Evolutionary conservation across 2,797 vertebrate genomes (phyloP), one percentile per base, ranked within the genome.

Genomic region (Trematocara caparti): DNA sequence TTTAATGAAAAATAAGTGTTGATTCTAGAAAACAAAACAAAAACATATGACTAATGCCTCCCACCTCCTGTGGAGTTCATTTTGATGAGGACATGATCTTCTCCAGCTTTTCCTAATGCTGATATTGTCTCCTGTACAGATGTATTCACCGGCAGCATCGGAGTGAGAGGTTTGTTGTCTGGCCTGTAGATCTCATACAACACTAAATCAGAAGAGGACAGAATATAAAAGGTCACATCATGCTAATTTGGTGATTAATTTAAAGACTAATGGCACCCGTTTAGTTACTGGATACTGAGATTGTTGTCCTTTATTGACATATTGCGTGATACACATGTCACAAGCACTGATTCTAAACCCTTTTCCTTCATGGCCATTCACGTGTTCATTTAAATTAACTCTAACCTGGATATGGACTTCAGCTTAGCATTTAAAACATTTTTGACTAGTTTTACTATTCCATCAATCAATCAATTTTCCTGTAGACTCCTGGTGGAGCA

Each of bases 41-140:
- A 66, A 66, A 15, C 38, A 4, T 12, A 71, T 47, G 3, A 71
- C 15, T 47, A 71, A 49, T 32, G 12, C 64, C 6, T 48, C 92
- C 93, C 88, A 99, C 98, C 98, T 90, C 98, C 98, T 0, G 95
- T 84, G 0, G 98, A 99, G 91, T 97, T 99, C 84, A 99, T 96
- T 93, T 95, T 98, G 78, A 99, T 96, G 88, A 99, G 93, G 84
- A 97, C 49, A 79, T 97, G 96, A 59, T 97, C 97, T 75, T 90
- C 88, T 0, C 94, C 95, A 1, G 93, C 91, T 66, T 95, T 95
- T 3, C 92, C 90, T 5, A 98, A 69, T 0, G 95, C 93, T 0
- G 95, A 92, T 93, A 98, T 95, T 66, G 98, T 86, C 1, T 98
- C 97, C 75, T 96, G 94, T 43, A 98, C 98, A 0, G 97, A 94